A percentile compares a stretch with the other conserved stretches of the same genome.
Conservation (phyloP, 2,888 invertebrate genomes). For the Melieria crassipennis region DNA sequence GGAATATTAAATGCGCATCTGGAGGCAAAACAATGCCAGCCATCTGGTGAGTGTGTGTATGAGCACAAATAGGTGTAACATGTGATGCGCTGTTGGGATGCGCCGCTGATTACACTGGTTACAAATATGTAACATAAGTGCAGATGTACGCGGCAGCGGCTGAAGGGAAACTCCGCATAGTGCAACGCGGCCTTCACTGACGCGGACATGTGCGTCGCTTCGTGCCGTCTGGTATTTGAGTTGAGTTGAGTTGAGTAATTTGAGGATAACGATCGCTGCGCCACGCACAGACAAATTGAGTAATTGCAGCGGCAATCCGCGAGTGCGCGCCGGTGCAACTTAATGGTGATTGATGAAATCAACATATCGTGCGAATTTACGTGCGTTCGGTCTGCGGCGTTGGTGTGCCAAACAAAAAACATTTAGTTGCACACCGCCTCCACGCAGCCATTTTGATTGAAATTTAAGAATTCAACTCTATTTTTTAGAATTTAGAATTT, state of each 20-base stretch:
- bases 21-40: not conserved
- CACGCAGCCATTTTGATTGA: too few species aligned
- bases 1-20: too few species aligned
- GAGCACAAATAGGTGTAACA: not conserved
- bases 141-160: too few species aligned
- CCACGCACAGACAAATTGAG: slow-evolving; percentile 27
- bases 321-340: not conserved
- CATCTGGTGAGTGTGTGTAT: slow-evolving; percentile 18
- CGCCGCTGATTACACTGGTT: slow-evolving; percentile 24
- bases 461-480: too few species aligned
- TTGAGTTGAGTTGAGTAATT: slow-evolving; percentile 13
- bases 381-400: too few species aligned
- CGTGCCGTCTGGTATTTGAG: slow-evolving; percentile 7
- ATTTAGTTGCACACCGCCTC: too few species aligned
- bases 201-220: slow-evolving; percentile 11
- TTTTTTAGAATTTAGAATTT: too few species aligned
- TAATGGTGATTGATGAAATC: slow-evolving; percentile 22
- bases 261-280: slow-evolving; percentile 4
- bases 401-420: too few species aligned
- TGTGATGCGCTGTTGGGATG: not conserved
- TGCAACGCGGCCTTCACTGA: too few species aligned
- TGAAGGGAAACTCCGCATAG: too few species aligned
- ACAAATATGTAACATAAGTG: not conserved
- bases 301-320: slow-evolving; percentile 18
- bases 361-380: not conserved